Evolutionary conservation across 1,140 invertebrate genomes (phyloP).

Genomic region (Neomicropteryx cornuta): DNA sequence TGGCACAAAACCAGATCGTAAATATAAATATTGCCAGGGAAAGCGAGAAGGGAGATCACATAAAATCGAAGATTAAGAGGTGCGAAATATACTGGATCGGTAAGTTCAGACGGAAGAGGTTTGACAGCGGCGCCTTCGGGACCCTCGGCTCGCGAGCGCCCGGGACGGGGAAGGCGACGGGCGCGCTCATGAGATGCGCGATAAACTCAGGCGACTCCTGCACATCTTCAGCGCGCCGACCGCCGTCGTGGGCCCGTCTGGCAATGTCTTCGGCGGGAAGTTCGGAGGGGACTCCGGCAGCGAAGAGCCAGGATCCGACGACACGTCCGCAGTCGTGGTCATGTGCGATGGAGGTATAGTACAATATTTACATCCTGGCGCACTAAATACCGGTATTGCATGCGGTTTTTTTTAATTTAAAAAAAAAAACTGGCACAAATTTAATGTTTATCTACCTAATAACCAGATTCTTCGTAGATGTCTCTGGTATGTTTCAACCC

Average conservation of each 20-base stretch:
- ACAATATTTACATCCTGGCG: not conserved
- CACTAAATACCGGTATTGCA: not conserved
- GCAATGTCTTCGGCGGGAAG: slow-evolving; percentile 27
- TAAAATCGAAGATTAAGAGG: no score
- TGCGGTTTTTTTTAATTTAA: not conserved
- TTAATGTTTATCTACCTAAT: no score
- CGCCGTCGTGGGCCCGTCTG: slow-evolving; percentile 18
- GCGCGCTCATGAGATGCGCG: slow-evolving; percentile 35
- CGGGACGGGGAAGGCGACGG: slow-evolving; percentile 15
- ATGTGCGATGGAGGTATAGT: slow-evolving; percentile 22
- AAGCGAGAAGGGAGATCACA: no score
- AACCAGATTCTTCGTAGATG: no score
- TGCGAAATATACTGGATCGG: no score
- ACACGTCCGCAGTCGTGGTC: slow-evolving; percentile 22
- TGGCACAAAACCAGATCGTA: no score
- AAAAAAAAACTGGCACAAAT: not conserved
- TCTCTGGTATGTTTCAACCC: no score
- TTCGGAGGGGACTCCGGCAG: no score
- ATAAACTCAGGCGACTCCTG: slow-evolving; percentile 28
- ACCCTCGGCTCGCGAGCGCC: slow-evolving; percentile 13
- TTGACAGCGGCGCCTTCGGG: no score
- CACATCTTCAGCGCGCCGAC: slow-evolving; percentile 23
- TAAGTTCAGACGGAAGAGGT: no score
- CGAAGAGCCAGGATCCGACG: no score
- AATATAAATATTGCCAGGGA: no score